Evolutionary conservation across 2,113 vertebrate genomes (phyloP).

Genomic region (Cardinalis cardinalis): DNA sequence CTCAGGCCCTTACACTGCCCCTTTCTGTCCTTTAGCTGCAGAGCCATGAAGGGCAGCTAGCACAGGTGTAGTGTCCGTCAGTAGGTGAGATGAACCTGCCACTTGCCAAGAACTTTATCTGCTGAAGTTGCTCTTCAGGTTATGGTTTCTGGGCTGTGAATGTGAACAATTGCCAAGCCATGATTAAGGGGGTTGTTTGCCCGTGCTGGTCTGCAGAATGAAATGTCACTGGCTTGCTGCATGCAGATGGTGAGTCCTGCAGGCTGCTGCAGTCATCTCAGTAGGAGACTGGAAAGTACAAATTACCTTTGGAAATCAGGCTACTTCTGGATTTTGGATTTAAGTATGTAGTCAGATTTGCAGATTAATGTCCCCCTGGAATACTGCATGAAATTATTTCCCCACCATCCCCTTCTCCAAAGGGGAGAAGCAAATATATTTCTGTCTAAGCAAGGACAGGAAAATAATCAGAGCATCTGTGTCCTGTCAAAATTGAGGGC

Average conservation of each 20-base stretch:
- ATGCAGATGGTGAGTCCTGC: not conserved
- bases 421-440: not conserved
- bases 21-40: not conserved
- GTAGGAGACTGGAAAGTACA: not conserved
- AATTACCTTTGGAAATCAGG: conserved; percentile 12
- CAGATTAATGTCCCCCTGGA: not conserved
- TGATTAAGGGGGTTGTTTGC: accelerated
- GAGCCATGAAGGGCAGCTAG: not conserved
- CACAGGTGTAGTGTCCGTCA: accelerated
- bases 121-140: not conserved
- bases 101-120: not conserved
- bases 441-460: not conserved
- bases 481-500: not conserved
- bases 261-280: not conserved
- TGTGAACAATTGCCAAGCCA: not conserved
- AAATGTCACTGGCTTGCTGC: not conserved
- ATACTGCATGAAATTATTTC: not conserved
- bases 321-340: not conserved
- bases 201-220: not conserved
- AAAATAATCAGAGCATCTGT: not conserved
- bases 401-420: accelerated
- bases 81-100: not conserved
- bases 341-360: not conserved
- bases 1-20: not conserved
- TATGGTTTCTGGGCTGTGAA: not conserved